These are phyloP conservation scores for Cygnus buccinator DNA, from an alignment of 2,113 vertebrate genomes.

Conservation along the genomic window DNA sequence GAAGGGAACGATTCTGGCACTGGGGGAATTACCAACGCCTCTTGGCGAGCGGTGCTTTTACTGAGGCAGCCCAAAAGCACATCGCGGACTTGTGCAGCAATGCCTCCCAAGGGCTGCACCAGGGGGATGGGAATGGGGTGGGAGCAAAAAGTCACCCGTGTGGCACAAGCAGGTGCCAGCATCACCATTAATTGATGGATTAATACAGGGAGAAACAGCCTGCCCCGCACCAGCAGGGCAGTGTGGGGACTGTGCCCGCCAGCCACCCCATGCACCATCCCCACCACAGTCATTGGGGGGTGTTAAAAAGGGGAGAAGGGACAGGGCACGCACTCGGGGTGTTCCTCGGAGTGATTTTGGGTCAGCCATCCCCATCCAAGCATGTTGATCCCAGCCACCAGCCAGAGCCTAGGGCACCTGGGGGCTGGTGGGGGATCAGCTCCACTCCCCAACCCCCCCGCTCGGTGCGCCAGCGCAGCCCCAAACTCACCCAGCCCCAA, in stretches of 20 bases:
- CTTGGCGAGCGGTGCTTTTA: not conserved
- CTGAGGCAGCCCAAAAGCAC: not conserved
- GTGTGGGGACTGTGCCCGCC: fast-evolving
- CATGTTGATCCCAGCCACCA: not conserved
- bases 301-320: not conserved
- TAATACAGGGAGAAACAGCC: fast-evolving
- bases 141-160: not conserved
- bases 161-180: not conserved
- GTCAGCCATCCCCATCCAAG: too few species aligned
- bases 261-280: not conserved
- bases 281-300: fast-evolving
- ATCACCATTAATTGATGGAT: not conserved
- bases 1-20: not conserved
- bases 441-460: too few species aligned
- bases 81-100: not conserved
- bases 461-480: not conserved
- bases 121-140: fast-evolving
- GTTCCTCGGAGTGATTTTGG: too few species aligned
- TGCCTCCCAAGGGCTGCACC: fast-evolving
- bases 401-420: too few species aligned
- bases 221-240: fast-evolving
- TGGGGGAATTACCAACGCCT: not conserved
- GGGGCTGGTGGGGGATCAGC: too few species aligned
- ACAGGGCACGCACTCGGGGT: fast-evolving
- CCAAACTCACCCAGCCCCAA: not conserved